Evolutionary conservation across 2,888 invertebrate species (phyloP), one percentile per base, ranked within the genome.

Genomic region (Eumerus sabulonum): DNA sequence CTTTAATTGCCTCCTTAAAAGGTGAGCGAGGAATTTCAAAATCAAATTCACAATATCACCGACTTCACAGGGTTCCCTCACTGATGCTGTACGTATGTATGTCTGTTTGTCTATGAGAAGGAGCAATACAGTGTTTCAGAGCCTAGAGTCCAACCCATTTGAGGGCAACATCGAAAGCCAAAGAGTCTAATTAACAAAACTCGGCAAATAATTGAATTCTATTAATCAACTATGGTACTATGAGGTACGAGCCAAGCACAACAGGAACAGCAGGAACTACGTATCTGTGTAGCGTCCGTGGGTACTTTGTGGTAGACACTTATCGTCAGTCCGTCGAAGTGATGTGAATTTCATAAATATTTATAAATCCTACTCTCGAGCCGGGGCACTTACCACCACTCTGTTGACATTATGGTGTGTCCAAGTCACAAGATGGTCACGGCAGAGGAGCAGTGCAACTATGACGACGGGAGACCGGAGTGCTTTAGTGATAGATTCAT

Each of bases 1-100:
- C 73, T 77, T 79, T 79, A 79, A 79, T 74, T 79, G 79, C 74
- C 73, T 79, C 74, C 79, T 79, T 74, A 79, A 68, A 79, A 60
- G 79, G 79, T 64, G 59, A 50, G 40, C 76, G 5, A 64, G 67
- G 74, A 73, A 74, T 79, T 74, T 35, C 54, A 73, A 79, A 79
- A 73, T 73, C 73, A 63, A 68, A 70, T 54, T 53, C 59, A 48
- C 76, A 57, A 70, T 57, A 79, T 76, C 76, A 71, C 44, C 42
- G 54, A 70, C 59, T 27, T 27, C 27, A 7, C 27, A 27, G 27
- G 27, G 2, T 27, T 7, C 27, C 7, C 27, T 7, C 27, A 4
- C 27, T 7, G 27, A 7, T 7, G 3, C 7, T 7, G 27, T 4
- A 27, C 27, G 27, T 27, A n/a, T n/a, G n/a, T n/a, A n/a, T n/a